phyloP scores from a whole-genome alignment of 2,888 invertebrate genomes.

The Osmoderma eremita region DNA sequence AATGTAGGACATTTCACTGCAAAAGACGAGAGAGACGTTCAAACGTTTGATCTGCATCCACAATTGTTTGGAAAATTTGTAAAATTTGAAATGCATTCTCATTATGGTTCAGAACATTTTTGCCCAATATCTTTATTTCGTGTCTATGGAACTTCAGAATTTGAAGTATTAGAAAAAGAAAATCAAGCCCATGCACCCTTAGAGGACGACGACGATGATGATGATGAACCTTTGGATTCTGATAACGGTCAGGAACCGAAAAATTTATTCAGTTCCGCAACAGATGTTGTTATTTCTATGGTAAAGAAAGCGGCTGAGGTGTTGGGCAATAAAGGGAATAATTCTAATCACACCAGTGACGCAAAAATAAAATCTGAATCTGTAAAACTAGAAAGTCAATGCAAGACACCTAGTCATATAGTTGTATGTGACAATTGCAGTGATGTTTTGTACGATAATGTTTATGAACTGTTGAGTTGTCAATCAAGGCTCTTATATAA shows the following conservation, averaged over 20 bases:
- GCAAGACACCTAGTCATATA: constrained; percentile 78
- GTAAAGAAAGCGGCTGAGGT: constrained; percentile 92
- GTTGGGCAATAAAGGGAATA: constrained; percentile 76
- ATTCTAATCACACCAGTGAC: constrained; percentile 70
- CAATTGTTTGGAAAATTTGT: constrained; percentile 89
- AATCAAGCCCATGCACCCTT: constrained; percentile 73
- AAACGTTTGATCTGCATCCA: constrained; percentile 84
- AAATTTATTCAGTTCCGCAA: constrained; percentile 86
- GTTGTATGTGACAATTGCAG: constrained; percentile 81
- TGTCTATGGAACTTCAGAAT: constrained; percentile 93
- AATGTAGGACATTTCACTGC: constrained; percentile 88
- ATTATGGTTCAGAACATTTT: constrained; percentile 96
- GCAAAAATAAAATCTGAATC: constrained; percentile 63
- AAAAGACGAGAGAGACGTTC: constrained; percentile 85
- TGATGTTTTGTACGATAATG: constrained; percentile 74
- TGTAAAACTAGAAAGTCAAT: constrained; percentile 60
- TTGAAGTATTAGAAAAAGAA: constrained; percentile 87
- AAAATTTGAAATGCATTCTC: constrained; percentile 90
- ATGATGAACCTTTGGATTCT: constrained; percentile 68
- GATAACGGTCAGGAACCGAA: constrained; percentile 69
- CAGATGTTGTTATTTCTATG: constrained; percentile 91
- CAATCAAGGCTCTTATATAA: constrained; percentile 69
- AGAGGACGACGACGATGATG: constrained; percentile 75
- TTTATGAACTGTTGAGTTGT: constrained; percentile 81
- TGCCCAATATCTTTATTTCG: constrained; percentile 97